Base-by-base conservation (phyloP, 2,797 vertebrate species). In the Artibeus jamaicensis region DNA sequence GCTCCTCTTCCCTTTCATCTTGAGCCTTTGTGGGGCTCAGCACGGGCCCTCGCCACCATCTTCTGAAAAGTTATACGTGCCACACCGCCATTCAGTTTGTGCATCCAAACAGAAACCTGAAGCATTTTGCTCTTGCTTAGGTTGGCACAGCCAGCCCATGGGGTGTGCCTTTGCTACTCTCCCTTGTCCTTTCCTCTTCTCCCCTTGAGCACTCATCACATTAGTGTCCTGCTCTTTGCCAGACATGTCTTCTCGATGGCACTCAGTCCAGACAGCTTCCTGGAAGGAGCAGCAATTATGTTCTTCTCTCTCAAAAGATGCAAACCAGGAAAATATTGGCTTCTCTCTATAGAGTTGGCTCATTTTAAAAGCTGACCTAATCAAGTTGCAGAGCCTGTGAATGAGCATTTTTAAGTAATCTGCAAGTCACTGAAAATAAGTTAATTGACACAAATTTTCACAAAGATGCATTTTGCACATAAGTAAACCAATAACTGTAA, bases 1-100 rank as follows among this genome's bases (percentile, higher is more conserved):
- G 89, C 59, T 87, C 89, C 71, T 86, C 46, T 94, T 94, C 26
- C 42, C 95, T 96, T 97, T 97, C 86, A 97, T 97, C 94, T 74
- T 16, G 4, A 57, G 93, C 42, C 34, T 94, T 89, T 94, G 94
- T 89, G 71, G 88, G 62, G 67, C 59, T 93, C 71, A 29, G 94
- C 59, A 37, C 81, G 37, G 88, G 57, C 59, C 67, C 74, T 90
- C 2, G 5, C 71, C 86, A 85, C 96, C 78, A 79, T 84, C 87
- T 95, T 57, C 81, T 76, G 91, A 96, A 97, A 97, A 89, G 86
- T 90, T 96, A 97, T 68, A 70, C 3, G 0, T 42, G 50, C 92
- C 32, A n/a, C 50, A 19, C 77, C 6, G 1, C 95, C 86, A 96
- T 97, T 97, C 94, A 97, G 71, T 97, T 96, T 98, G 97, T 96